Evolutionary conservation across 2,113 vertebrate genomes (phyloP).

Genomic region (Passerina amoena): DNA sequence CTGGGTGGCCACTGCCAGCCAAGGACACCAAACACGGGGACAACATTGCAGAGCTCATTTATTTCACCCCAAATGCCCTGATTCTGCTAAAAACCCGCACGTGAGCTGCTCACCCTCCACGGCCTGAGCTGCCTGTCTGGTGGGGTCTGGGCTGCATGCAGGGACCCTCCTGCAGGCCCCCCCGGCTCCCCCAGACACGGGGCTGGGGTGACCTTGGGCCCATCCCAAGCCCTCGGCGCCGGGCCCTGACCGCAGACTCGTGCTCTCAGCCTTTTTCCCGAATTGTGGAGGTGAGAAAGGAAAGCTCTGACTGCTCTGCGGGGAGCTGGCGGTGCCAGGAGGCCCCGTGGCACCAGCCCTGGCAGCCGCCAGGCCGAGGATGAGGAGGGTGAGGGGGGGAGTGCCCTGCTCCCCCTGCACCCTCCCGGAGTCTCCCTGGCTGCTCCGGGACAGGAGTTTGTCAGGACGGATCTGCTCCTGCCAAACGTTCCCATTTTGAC

Average conservation of each 20-base stretch:
- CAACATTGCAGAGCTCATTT: fast-evolving
- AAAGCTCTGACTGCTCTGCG: fast-evolving
- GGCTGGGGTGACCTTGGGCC: not conserved
- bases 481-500: not conserved
- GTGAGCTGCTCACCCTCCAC: not conserved
- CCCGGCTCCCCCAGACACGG: fast-evolving
- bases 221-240: not conserved
- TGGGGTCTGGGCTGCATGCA: not conserved
- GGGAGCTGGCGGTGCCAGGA: not conserved
- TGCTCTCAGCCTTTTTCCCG: fast-evolving
- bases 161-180: not conserved
- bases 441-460: not conserved
- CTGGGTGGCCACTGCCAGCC: not conserved
- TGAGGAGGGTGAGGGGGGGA: not conserved
- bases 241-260: not conserved
- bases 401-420: fast-evolving
- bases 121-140: fast-evolving
- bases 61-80: not conserved
- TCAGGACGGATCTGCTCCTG: not conserved
- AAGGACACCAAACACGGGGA: fast-evolving
- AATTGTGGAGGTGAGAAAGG: not conserved
- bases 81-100: not conserved
- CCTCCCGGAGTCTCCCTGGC: not conserved
- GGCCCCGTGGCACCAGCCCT: not conserved
- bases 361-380: fast-evolving